Evolutionary conservation across 2,113 vertebrate species (phyloP).

Genomic region (Serinus canaria): DNA sequence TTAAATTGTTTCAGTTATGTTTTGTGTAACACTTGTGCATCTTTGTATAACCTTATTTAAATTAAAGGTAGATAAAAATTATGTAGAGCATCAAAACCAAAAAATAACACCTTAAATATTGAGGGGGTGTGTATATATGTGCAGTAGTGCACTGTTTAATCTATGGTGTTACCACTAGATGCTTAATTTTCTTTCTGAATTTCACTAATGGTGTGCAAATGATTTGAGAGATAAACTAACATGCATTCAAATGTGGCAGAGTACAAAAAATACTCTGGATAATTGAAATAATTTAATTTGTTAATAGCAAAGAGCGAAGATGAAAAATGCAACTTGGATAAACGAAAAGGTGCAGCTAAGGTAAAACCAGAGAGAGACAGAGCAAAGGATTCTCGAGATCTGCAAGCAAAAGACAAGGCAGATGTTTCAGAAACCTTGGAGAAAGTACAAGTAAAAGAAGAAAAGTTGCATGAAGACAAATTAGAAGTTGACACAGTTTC

Average conservation of each 20-base stretch:
- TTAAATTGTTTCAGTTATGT: not conserved
- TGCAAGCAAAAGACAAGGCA: slow-evolving; percentile 56
- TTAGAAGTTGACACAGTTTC: slow-evolving; percentile 26
- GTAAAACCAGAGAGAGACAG: slow-evolving; percentile 70
- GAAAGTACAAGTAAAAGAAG: slow-evolving; percentile 67
- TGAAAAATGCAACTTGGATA: slow-evolving; percentile 74
- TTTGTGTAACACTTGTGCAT: not conserved
- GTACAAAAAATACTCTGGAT: not conserved
- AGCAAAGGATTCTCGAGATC: slow-evolving; percentile 52
- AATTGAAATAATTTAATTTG: not conserved
- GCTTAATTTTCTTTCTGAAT: not conserved
- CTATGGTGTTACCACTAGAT: not conserved
- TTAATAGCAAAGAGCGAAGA: slow-evolving; percentile 68
- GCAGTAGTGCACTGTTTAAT: not conserved
- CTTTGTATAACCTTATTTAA: not conserved
- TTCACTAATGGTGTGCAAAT: not conserved
- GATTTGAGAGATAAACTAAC: not conserved
- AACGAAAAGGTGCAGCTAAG: slow-evolving; percentile 71
- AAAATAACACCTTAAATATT: not conserved
- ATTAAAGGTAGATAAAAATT: not conserved
- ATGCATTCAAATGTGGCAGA: not conserved
- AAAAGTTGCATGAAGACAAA: slow-evolving; percentile 14
- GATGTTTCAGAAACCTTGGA: slow-evolving; percentile 52
- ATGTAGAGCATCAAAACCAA: not conserved
- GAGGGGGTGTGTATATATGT: not conserved